A percentile compares a stretch with the other conserved stretches of the same genome.
phyloP scores from a whole-genome alignment of 1,140 invertebrate genomes.

The Heliconius congener region DNA sequence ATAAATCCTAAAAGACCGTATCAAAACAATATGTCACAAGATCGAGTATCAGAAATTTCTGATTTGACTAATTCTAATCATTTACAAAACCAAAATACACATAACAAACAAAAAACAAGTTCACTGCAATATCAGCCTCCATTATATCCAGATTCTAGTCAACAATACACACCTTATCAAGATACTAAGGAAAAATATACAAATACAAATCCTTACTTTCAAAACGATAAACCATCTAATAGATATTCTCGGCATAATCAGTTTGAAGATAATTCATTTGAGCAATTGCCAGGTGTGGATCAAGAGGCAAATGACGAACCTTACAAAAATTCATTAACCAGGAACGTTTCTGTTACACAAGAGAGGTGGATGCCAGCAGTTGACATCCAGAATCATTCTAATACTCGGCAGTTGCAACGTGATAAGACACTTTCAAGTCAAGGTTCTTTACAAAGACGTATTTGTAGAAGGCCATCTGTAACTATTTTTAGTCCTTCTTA shows the following conservation, averaged over 20 bases:
- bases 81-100: background rate
- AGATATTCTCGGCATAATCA: background rate
- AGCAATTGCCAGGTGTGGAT: background rate
- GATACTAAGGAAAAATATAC: background rate
- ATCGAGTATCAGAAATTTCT: background rate
- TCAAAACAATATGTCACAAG: background rate
- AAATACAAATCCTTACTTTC: background rate
- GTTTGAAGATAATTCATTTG: background rate
- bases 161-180: background rate
- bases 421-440: background rate
- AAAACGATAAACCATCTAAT: background rate
- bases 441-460: background rate
- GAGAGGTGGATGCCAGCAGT: background rate
- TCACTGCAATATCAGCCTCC: background rate
- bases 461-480: slow-evolving; percentile 25
- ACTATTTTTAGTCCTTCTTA: slow-evolving; percentile 19
- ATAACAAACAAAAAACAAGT: background rate
- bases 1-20: background rate
- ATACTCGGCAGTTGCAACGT: background rate
- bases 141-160: background rate
- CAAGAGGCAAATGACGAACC: background rate
- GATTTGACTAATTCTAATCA: background rate
- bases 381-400: background rate
- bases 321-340: background rate
- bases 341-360: background rate